phyloP scores from a whole-genome alignment of 1,140 invertebrate species.

The Cepaea nemoralis region DNA sequence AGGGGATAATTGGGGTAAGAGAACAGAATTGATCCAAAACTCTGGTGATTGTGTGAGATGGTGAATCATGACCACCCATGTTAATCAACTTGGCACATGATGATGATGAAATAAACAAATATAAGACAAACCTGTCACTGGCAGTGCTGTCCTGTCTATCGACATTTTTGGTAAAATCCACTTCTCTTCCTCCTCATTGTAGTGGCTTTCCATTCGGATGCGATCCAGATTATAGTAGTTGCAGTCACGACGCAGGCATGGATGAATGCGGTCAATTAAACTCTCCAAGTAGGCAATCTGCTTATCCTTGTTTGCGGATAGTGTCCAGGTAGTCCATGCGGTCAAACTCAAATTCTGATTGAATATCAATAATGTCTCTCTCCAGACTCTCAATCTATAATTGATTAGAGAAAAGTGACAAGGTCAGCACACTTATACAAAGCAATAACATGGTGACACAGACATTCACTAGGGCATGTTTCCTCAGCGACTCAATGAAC shows the following conservation, averaged over 20 bases:
- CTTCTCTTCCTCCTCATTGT: slow-evolving; percentile 82
- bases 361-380: slow-evolving; percentile 83
- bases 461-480: no score
- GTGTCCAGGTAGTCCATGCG: slow-evolving; percentile 88
- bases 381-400: slow-evolving; percentile 61
- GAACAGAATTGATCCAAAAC: no score
- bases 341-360: slow-evolving; percentile 87
- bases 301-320: slow-evolving; percentile 82
- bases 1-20: no score
- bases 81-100: no score
- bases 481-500: no score
- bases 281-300: slow-evolving; percentile 79
- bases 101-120: no score
- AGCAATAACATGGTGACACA: no score
- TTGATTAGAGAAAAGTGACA: not conserved
- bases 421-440: no score
- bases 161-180: slow-evolving; percentile 82
- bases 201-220: slow-evolving; percentile 80
- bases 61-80: no score
- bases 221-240: slow-evolving; percentile 77
- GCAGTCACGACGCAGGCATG: slow-evolving; percentile 81
- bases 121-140: slow-evolving; percentile 71
- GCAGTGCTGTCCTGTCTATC: slow-evolving; percentile 79
- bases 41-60: no score
- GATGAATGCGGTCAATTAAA: slow-evolving; percentile 80